phyloP scores from a whole-genome alignment of 2,113 vertebrate species.

The Ardeotis arabs region DNA sequence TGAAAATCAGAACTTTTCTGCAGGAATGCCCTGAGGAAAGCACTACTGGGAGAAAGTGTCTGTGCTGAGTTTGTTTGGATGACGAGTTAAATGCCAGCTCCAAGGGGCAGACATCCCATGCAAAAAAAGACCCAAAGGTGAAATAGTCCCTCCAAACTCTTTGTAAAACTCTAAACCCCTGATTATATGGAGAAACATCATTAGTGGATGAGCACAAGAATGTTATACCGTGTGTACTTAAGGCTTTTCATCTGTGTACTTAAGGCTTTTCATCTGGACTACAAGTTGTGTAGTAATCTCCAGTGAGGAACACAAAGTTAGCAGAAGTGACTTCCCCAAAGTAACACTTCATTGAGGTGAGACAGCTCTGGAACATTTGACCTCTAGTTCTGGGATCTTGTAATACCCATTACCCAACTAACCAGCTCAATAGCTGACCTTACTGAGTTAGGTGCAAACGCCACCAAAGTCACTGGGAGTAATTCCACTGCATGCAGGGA shows the following conservation, averaged over 20 bases:
- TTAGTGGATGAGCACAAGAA: neutral
- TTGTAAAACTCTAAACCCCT: neutral
- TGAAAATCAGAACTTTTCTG: neutral
- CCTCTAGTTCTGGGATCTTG: neutral
- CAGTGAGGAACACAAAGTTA: neutral
- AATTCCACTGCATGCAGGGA: neutral
- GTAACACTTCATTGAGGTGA: neutral
- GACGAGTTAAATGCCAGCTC: neutral
- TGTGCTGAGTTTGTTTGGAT: neutral
- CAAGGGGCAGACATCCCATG: neutral
- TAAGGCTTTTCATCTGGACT: neutral
- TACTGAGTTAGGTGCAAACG: neutral
- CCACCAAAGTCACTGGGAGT: neutral
- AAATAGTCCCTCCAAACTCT: neutral
- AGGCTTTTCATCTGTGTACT: neutral
- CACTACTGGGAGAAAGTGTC: neutral
- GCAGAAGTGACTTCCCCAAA: neutral
- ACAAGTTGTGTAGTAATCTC: neutral
- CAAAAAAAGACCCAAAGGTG: neutral
- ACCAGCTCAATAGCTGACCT: neutral
- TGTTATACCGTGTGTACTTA: neutral
- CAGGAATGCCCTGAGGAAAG: neutral
- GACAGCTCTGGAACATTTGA: neutral
- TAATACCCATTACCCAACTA: neutral
- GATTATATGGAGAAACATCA: neutral